Conservation (phyloP, 2,113 vertebrate genomes). For the Ciconia boyciana region DNA sequence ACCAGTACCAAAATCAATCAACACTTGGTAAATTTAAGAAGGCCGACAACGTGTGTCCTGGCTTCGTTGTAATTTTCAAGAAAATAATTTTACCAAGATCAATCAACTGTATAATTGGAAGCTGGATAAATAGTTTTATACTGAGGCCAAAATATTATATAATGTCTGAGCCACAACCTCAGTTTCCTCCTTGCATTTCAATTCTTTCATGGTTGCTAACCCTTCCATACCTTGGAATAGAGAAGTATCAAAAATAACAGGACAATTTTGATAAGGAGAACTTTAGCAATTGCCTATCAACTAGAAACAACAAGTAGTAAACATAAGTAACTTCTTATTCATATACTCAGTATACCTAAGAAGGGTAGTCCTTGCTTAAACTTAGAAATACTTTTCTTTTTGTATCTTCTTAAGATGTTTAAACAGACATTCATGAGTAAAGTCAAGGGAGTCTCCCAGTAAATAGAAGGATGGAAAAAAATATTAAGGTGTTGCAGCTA, state of each 20-base stretch:
- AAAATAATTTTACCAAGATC: neutral
- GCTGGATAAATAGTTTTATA: neutral
- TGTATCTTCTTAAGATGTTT: neutral
- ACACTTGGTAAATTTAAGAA: neutral
- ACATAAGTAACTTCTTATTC: neutral
- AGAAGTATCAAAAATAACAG: neutral
- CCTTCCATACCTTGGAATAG: neutral
- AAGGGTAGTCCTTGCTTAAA: neutral
- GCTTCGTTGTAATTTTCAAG: neutral
- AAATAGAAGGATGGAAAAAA: neutral
- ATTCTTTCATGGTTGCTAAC: neutral
- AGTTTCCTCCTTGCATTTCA: constrained; percentile 3
- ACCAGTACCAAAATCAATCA: constrained; percentile 11
- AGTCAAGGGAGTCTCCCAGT: neutral
- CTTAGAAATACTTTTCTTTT: neutral
- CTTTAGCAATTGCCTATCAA: neutral
- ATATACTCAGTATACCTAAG: neutral
- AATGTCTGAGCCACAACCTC: constrained; percentile 28
- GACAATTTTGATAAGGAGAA: neutral
- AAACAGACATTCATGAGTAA: neutral
- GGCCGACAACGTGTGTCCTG: neutral
- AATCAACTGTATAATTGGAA: constrained; percentile 26
- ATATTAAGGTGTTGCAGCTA: neutral
- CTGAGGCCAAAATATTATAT: neutral
- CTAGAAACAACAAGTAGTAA: neutral